Conservation (phyloP, 2,888 invertebrate genomes). For the Dinocampus coccinellae region DNA sequence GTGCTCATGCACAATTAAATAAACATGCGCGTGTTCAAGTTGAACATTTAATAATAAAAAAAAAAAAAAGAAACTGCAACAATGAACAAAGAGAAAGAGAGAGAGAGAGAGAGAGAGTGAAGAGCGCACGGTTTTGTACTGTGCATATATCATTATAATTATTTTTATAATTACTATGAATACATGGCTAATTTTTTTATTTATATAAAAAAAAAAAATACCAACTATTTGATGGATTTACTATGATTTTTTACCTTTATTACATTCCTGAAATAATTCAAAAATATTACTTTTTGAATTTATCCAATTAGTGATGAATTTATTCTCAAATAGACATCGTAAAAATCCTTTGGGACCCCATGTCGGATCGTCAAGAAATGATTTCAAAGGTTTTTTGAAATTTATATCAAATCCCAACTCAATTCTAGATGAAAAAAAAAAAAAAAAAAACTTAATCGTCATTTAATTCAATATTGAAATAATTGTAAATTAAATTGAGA, state of each 20-base stretch:
- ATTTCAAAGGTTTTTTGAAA: slow-evolving; percentile 42
- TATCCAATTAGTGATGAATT: background rate
- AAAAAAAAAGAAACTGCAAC: background rate
- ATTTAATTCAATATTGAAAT: background rate
- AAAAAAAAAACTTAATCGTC: background rate
- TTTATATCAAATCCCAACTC: slow-evolving; percentile 52
- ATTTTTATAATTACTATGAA: slow-evolving; percentile 63
- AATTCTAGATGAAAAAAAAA: slow-evolving; percentile 43
- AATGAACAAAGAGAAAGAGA: background rate
- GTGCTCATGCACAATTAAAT: background rate
- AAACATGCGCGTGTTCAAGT: background rate
- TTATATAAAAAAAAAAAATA: slow-evolving; percentile 53
- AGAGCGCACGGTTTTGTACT: background rate
- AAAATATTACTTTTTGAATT: background rate
- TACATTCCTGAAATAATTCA: slow-evolving; percentile 3
- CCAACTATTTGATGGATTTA: background rate
- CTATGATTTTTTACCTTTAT: background rate
- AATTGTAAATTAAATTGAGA: too few relatives aligned
- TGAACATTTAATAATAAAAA: background rate
- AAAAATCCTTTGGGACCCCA: slow-evolving; percentile 31
- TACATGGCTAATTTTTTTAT: slow-evolving; percentile 65
- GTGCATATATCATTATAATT: slow-evolving; percentile 49
- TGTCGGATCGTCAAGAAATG: slow-evolving; percentile 40
- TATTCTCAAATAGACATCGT: slow-evolving; percentile 43
- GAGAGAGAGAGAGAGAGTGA: background rate